These are phyloP conservation scores for Dasypolia templi DNA, from an alignment of 2,888 invertebrate species.

Conservation along the genomic window DNA sequence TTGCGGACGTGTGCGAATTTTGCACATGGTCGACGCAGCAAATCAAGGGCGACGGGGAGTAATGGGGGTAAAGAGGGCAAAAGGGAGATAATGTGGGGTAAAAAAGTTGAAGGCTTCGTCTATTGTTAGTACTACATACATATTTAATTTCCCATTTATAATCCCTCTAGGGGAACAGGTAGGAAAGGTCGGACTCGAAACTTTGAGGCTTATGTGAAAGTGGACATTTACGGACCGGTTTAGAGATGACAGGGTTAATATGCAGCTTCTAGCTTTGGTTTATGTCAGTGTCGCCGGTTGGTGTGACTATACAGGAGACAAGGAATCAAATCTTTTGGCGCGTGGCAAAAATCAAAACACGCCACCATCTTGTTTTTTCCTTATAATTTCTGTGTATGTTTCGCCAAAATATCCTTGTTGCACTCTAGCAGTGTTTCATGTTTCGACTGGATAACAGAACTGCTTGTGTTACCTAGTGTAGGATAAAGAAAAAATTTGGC, in stretches of 20 bases:
- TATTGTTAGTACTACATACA: constrained; percentile 49
- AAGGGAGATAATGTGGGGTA: too few relatives aligned
- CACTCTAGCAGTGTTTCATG: not conserved
- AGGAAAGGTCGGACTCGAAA: constrained; percentile 43
- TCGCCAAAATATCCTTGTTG: not conserved
- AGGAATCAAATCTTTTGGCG: not conserved
- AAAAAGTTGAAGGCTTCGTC: constrained; percentile 51
- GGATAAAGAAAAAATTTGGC: too few relatives aligned
- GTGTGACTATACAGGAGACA: not conserved
- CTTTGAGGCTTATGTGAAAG: constrained; percentile 30
- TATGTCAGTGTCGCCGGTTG: constrained; percentile 3
- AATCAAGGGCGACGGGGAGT: constrained; percentile 40
- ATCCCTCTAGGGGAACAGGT: constrained; percentile 46
- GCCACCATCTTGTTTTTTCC: not conserved
- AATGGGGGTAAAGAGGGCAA: not conserved
- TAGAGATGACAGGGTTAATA: constrained; percentile 32
- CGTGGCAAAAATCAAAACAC: too few relatives aligned
- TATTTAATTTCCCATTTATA: constrained; percentile 55
- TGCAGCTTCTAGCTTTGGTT: constrained; percentile 37
- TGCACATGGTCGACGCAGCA: constrained; percentile 36
- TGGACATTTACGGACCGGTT: constrained; percentile 38
- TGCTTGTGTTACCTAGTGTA: too few relatives aligned
- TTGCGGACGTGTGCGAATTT: constrained; percentile 58
- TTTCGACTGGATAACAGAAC: too few relatives aligned
- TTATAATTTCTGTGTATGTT: not conserved